Evolutionary conservation across 2,888 invertebrate species (phyloP).

Genomic region (Drosophila ustulata): DNA sequence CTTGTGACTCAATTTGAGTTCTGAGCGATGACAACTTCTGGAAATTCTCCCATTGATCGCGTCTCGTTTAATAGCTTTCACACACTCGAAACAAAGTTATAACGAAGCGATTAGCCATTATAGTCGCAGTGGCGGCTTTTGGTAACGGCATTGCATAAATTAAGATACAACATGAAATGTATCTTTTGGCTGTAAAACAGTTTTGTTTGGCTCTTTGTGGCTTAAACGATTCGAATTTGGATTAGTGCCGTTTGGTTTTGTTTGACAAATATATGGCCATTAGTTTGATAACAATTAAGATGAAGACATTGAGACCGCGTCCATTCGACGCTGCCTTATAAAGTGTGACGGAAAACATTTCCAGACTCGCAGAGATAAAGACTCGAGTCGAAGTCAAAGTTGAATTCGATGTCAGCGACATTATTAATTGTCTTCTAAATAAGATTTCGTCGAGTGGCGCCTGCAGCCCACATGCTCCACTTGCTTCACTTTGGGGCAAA

Average conservation of each 20-base stretch:
- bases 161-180: conserved; percentile 57
- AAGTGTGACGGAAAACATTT: conserved; percentile 78
- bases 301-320: conserved; percentile 31
- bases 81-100: conserved; percentile 60
- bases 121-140: conserved; percentile 59
- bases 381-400: conserved; percentile 1
- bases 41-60: conserved; percentile 10
- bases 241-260: conserved; percentile 51
- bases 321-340: conserved; percentile 27
- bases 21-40: conserved; percentile 1
- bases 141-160: conserved; percentile 65
- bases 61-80: conserved; percentile 71
- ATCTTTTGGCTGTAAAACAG: conserved; percentile 65
- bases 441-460: conserved; percentile 41
- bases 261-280: conserved; percentile 70
- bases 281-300: conserved; percentile 76
- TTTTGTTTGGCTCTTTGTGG: conserved; percentile 58
- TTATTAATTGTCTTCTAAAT: conserved; percentile 71
- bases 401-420: conserved; percentile 19
- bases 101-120: conserved; percentile 48
- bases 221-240: conserved; percentile 15
- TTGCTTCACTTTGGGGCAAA: conserved; percentile 5
- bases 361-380: conserved; percentile 35
- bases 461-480: no score
- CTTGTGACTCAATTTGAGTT: not conserved